Evolutionary conservation across 2,113 vertebrate genomes (phyloP).

Genomic region (Cardinalis cardinalis): DNA sequence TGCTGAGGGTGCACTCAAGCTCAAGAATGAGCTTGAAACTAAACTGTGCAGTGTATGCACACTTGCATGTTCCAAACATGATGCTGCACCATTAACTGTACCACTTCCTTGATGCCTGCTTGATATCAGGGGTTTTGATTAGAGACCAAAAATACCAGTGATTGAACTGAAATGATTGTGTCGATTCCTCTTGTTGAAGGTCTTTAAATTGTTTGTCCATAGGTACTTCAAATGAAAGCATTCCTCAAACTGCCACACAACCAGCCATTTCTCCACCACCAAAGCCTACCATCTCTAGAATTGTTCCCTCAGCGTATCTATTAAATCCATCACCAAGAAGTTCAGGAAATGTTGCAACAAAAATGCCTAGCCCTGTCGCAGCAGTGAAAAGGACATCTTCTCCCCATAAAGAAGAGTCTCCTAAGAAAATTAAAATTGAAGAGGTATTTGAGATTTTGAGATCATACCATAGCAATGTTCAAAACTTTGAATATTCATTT

Average conservation of each 20-base stretch:
- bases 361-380: conserved; percentile 72
- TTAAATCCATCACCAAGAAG: conserved; percentile 75
- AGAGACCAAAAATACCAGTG: background rate
- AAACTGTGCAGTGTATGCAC: background rate
- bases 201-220: background rate
- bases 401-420: conserved; percentile 74
- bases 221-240: conserved; percentile 81
- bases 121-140: background rate
- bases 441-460: conserved; percentile 68
- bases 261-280: conserved; percentile 75
- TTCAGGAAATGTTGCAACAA: conserved; percentile 72
- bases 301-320: conserved; percentile 73
- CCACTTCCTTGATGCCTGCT: background rate
- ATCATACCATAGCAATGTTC: background rate
- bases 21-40: background rate
- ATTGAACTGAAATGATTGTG: background rate
- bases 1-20: background rate
- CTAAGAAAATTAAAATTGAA: conserved; percentile 78
- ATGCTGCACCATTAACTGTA: background rate
- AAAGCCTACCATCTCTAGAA: conserved; percentile 74
- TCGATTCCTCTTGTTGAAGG: background rate
- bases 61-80: background rate
- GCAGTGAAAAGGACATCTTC: conserved; percentile 77
- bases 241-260: conserved; percentile 77
- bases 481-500: background rate